Base-by-base conservation (phyloP, 2,113 vertebrate genomes). In the Campylomormyrus numenius region DNA sequence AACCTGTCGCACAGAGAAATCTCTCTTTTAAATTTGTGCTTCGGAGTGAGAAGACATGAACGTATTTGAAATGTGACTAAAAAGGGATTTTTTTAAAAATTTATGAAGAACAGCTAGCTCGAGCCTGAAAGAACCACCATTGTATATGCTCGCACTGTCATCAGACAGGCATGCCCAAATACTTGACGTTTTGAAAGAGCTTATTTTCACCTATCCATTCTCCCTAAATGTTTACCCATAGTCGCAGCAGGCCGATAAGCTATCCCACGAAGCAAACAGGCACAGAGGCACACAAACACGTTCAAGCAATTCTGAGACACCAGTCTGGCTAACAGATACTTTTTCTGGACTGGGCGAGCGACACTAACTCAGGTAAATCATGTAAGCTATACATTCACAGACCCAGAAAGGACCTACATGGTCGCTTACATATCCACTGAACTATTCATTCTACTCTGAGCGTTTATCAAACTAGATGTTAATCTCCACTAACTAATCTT, bases 51-150 rank as follows among this genome's bases (percentile, higher is more conserved):
- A 52, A 39, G 62, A 46, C 46, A 90, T 90, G 58, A 86, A 86
- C 74, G 48, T 62, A 49, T 90, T 74, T 80, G 84, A 90, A 88
- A 90, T 45, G 58, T 39, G 85, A 87, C 49, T 87, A 87, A 27
- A n/a, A 66, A 66, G n/a, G n/a, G n/a, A 5, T 46, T 24, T 39
- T 39, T 15, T n/a, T 89, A 42, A 42, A 42, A 2, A 84, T 21
- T 46, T 45, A 48, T 85, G 45, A 85, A 45, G 10, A 85, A 48
- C 8, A 48, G 8, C 42, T n/a, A 5, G 3, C 15, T 45, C 3
- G 1, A 10, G 17, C 15, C 13, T 2, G 31, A 35, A 17, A 52
- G 21, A 52, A 49, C 10, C 31, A 53, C 7, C n/a, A 3, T 31
- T 49, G 24, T 49, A 53, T 27, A 53, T 35, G 19, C 17, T 48